Evolutionary conservation across 2,888 invertebrate species (phyloP), one percentile per base, ranked within the genome.

Genomic region (Idaea biselata): DNA sequence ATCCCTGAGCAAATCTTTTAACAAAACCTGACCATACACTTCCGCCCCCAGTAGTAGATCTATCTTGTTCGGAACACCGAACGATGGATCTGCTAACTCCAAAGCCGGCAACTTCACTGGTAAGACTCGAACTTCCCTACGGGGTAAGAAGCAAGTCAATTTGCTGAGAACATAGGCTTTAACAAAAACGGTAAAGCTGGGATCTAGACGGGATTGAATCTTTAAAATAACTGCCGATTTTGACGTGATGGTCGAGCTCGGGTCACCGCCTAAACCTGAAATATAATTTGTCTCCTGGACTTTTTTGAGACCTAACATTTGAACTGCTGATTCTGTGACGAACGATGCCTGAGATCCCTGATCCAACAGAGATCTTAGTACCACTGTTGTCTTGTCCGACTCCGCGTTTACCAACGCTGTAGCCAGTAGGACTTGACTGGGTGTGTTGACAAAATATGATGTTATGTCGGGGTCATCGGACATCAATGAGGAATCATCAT

Each of bases 41-140:
- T n/a, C n/a, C n/a, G n/a, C n/a, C n/a, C n/a, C n/a, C n/a, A n/a
- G n/a, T n/a, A n/a, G n/a, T n/a, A n/a, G n/a, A n/a, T n/a, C 1
- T 65, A 71, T 65, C 53, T 64, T 68, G 16, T 61, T 62, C 1
- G 69, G 68, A 18, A 31, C 56, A 16, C 32, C 17, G 54, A n/a
- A n/a, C n/a, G n/a, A n/a, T n/a, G n/a, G n/a, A n/a, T n/a, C n/a
- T n/a, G n/a, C n/a, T n/a, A n/a, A 57, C 66, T 0, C 18, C 7
- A 11, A 65, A 64, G 59, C 65, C 69, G 1, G 67, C 69, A n/a
- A 67, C 16, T n/a, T 16, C n/a, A n/a, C 16, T 16, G 58, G 18
- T 31, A 55, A 18, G 7, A 56, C 55, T 18, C 55, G 16, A 32
- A 59, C 53, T 4, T 57, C 32, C 32, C 58, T 54, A 25, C 25